Evolutionary conservation across 2,888 invertebrate genomes (phyloP), one percentile per base, ranked within the genome.

Genomic region (Trissonchulus latispiculum): DNA sequence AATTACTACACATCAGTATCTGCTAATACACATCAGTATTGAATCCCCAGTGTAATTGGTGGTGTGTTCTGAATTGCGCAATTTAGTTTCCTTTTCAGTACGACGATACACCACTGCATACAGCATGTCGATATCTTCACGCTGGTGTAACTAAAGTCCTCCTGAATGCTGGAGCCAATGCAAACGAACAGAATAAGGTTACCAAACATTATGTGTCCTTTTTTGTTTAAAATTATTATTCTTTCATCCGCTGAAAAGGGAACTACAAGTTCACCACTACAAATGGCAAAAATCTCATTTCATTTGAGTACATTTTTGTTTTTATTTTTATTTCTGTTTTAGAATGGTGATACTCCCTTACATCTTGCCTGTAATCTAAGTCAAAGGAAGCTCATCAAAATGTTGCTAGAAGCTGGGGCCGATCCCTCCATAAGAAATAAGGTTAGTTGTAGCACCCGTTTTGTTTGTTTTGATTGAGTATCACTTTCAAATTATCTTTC

Each of bases 301-400:
- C n/a, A n/a, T n/a, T n/a, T n/a, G n/a, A n/a, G n/a, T n/a, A n/a
- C n/a, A n/a, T n/a, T n/a, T n/a, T n/a, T n/a, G n/a, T n/a, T n/a
- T n/a, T n/a, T n/a, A n/a, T n/a, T n/a, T n/a, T n/a, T 48, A 62
- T 3, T 75, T 72, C 31, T 33, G 70, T 78, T 74, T 77, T 78
- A 88, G 87, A 96, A 96, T 85, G 94, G 94, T 0, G 95, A 96
- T 85, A 93, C 94, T 0, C 90, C 93, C 0, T 86, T 96, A 23
- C 95, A 96, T 84, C 94, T 96, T 79, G 90, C 94, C 0, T 90
- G 93, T 8, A 95, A 95, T 0, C 92, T 95, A 91, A 93, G 93
- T 2, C 87, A 94, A 32, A 86, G 93, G 72, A 95, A 95, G 85
- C 87, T 96, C 75, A 93, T 94, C 15, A 88, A 92, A 80, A 92